A percentile compares a stretch with the other conserved stretches of the same genome.
Conservation (phyloP, 2,888 invertebrate species). For the Keiferia lycopersicella region DNA sequence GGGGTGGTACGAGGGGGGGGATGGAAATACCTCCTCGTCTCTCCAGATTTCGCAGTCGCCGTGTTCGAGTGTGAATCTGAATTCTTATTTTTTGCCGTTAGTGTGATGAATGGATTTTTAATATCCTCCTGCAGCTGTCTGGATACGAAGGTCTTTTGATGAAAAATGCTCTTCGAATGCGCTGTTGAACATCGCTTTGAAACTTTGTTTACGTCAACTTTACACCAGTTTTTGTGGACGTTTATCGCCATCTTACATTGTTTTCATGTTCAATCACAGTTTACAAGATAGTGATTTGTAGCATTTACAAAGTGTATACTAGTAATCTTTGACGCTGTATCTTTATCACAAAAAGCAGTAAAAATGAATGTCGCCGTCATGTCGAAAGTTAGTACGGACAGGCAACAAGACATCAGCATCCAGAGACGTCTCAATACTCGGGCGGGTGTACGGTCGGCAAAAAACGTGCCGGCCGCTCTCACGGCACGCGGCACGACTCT, state of each 20-base stretch:
- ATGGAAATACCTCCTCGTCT: constrained; percentile 70
- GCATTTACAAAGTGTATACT: constrained; percentile 28
- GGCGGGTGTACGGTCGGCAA: constrained; percentile 63
- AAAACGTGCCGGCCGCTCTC: constrained; percentile 77
- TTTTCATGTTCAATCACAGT: background rate
- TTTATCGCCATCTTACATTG: background rate
- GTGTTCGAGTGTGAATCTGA: constrained; percentile 75
- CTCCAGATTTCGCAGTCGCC: constrained; percentile 73
- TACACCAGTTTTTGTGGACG: background rate
- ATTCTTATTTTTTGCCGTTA: constrained; percentile 72
- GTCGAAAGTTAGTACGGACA: constrained; percentile 71
- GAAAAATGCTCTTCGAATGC: constrained; percentile 50
- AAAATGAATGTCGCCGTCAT: constrained; percentile 70
- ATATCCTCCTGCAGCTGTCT: constrained; percentile 73
- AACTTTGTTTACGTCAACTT: background rate
- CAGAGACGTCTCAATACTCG: constrained; percentile 77
- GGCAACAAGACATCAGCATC: constrained; percentile 78
- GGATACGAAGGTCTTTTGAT: constrained; percentile 43
- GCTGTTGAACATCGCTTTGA: constrained; percentile 2
- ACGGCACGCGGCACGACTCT: constrained; percentile 80
- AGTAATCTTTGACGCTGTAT: constrained; percentile 14
- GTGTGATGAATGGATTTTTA: constrained; percentile 76
- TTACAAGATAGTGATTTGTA: constrained; percentile 17
- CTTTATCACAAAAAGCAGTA: constrained; percentile 49
- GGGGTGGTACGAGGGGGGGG: constrained; percentile 49